These are phyloP conservation scores for Sardina pilchardus DNA, from an alignment of 2,113 vertebrate genomes.

Conservation along the genomic window DNA sequence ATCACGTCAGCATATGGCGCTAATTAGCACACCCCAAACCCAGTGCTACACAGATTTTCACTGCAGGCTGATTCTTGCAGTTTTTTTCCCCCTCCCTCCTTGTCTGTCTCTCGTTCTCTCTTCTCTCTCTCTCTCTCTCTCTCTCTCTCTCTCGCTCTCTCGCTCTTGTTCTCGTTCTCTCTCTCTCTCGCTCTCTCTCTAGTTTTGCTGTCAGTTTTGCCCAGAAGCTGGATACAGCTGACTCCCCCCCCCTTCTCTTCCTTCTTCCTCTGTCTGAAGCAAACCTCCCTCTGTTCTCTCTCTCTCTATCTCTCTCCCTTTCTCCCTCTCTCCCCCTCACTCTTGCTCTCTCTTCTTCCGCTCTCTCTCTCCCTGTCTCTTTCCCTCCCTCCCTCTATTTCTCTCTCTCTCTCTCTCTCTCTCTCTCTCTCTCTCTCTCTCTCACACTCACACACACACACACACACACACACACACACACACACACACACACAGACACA, in stretches of 20 bases:
- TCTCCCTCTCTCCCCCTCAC: not conserved
- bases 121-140: conserved; percentile 21
- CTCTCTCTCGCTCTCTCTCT: conserved; percentile 23
- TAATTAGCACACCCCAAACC: conserved; percentile 39
- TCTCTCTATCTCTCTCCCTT: not conserved
- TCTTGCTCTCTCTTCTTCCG: not conserved
- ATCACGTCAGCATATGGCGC: conserved; percentile 28
- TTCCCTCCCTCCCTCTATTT: not conserved
- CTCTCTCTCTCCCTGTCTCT: not conserved
- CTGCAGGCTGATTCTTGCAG: conserved; percentile 19
- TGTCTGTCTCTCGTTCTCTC: conserved; percentile 37
- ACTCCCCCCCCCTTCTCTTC: conserved; percentile 16
- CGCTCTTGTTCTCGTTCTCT: not conserved
- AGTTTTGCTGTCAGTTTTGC: conserved; percentile 42
- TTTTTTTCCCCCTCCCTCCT: conserved; percentile 5
- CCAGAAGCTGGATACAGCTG: conserved; percentile 19
- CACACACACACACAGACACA: no score
- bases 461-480: no score
- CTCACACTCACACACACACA: no score
- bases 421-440: not conserved
- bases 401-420: no score
- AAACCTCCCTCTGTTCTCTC: conserved; percentile 18
- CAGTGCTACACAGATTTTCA: conserved; percentile 22
- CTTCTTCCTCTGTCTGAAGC: not conserved
- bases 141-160: conserved; percentile 17